Evolutionary conservation across 37 sponge, comb jelly and placozoan species (phyloP).

Genomic region (Diacarnus erythraeanus): DNA sequence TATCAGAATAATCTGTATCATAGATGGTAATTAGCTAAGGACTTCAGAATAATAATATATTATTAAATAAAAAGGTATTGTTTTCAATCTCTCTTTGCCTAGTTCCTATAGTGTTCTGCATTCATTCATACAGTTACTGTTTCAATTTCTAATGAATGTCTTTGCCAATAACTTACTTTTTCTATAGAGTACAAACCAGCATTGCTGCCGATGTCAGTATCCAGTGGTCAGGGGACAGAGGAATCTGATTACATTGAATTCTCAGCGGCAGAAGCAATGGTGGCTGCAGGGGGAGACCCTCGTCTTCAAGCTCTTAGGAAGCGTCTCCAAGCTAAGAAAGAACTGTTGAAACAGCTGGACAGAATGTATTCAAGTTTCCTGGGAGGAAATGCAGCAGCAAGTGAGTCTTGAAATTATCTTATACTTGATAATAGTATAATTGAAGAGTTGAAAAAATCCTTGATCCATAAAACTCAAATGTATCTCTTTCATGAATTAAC

Average conservation of each 20-base stretch:
- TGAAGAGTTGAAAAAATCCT: neutral
- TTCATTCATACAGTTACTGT: too few species aligned
- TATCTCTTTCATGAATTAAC: neutral
- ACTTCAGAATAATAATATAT: too few species aligned
- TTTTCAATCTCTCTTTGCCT: too few species aligned
- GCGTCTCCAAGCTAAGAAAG: slow-evolving; percentile 41
- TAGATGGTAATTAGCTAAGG: too few species aligned
- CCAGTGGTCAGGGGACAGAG: slow-evolving; percentile 3
- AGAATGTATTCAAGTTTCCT: slow-evolving; percentile 45
- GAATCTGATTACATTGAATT: slow-evolving; percentile 11
- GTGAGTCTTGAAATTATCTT: neutral
- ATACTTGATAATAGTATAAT: neutral
- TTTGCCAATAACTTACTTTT: too few species aligned
- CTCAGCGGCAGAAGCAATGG: neutral
- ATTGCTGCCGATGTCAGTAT: too few species aligned
- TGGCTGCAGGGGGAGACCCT: slow-evolving; percentile 11
- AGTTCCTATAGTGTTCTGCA: too few species aligned
- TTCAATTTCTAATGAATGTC: too few species aligned
- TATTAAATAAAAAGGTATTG: too few species aligned
- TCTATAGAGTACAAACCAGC: too few species aligned
- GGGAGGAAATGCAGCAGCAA: slow-evolving; percentile 30
- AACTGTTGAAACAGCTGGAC: slow-evolving; percentile 37
- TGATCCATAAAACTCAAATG: neutral
- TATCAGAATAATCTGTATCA: too few species aligned
- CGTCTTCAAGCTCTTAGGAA: slow-evolving; percentile 25